Conservation (phyloP, 1,140 invertebrate species). For the Macrocentrus cingulum region DNA sequence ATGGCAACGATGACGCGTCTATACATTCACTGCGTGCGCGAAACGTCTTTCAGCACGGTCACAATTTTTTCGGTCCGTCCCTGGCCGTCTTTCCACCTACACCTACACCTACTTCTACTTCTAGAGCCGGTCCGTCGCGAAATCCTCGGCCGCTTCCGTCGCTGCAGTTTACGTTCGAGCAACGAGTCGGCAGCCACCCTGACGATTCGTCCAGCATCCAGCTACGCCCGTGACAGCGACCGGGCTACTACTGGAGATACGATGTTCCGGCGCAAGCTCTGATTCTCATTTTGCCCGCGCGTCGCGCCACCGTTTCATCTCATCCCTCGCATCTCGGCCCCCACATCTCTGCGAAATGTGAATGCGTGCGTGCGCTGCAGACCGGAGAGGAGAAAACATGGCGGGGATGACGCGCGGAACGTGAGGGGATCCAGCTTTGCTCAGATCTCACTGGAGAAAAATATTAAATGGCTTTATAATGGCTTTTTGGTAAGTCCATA, state of each 20-base stretch:
- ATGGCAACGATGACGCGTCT: too few species aligned
- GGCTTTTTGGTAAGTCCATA: too few species aligned
- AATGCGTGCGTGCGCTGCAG: background rate
- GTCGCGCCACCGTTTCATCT: constrained; percentile 23
- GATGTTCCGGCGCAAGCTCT: constrained; percentile 45
- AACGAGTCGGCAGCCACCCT: constrained; percentile 31
- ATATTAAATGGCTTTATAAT: too few species aligned
- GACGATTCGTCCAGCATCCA: constrained; percentile 43
- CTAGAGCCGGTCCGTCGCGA: constrained; percentile 15
- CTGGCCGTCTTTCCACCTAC: constrained; percentile 23
- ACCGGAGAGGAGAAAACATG: background rate
- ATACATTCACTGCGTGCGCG: too few species aligned
- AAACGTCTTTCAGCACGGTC: background rate
- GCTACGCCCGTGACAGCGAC: constrained; percentile 53
- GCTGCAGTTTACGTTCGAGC: constrained; percentile 27
- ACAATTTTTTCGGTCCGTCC: background rate
- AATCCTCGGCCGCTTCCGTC: constrained; percentile 27
- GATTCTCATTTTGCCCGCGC: constrained; percentile 30
- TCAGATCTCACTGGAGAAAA: background rate
- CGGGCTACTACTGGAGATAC: constrained; percentile 50
- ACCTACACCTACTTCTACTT: constrained; percentile 28
- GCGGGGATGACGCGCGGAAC: background rate
- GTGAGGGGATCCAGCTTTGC: background rate
- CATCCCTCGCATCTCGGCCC: constrained; percentile 12
- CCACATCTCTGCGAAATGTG: constrained; percentile 2